phyloP scores from a whole-genome alignment of 2,113 vertebrate species.

The Oenanthe melanoleuca region DNA sequence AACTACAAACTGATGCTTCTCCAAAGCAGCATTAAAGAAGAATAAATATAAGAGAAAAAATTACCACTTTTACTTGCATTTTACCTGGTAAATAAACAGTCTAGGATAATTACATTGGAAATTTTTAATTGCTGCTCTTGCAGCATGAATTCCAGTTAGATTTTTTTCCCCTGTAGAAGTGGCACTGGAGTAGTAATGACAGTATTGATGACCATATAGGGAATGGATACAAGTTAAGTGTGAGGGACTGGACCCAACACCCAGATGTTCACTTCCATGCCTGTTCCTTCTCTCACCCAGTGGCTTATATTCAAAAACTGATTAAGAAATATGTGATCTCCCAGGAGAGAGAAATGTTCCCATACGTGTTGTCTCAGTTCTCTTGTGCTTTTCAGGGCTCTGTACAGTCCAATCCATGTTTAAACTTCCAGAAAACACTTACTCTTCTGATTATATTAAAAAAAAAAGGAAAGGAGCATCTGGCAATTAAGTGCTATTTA shows the following conservation, averaged over 20 bases:
- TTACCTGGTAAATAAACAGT: slow-evolving; percentile 12
- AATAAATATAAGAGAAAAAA: background rate
- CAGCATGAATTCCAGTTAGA: background rate
- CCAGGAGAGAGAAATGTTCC: background rate
- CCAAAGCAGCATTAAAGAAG: background rate
- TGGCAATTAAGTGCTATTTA: slow-evolving; percentile 34
- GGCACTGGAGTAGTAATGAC: background rate
- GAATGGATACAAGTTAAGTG: background rate
- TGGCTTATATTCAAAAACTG: background rate
- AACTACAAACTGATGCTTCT: background rate
- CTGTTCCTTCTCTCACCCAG: background rate
- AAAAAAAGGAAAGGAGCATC: background rate
- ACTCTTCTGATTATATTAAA: background rate
- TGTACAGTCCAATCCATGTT: background rate
- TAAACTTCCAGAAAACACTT: background rate
- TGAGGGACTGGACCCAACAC: background rate
- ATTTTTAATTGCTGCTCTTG: background rate
- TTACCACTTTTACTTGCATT: background rate
- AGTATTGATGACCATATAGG: background rate
- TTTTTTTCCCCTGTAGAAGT: background rate
- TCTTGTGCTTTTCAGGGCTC: background rate
- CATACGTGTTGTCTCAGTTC: background rate
- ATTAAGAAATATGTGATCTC: background rate
- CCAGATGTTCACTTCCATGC: background rate
- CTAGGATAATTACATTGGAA: background rate